Percentiles rank a stretch among this genome's conserved stretches.
These are phyloP conservation scores for Chalcosyrphus nemorum DNA, from an alignment of 2,888 invertebrate genomes.

Conservation along the genomic window DNA sequence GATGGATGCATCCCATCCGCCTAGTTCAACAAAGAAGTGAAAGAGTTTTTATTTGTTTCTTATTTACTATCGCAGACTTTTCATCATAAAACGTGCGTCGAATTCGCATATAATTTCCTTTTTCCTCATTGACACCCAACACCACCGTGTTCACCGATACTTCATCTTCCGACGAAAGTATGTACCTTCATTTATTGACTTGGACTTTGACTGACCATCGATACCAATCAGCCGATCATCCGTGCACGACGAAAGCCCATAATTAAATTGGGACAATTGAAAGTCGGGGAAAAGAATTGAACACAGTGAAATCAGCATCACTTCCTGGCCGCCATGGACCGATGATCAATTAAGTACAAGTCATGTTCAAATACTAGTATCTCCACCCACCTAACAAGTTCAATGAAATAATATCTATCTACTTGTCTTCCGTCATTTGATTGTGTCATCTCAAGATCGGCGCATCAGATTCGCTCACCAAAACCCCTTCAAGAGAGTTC, in stretches of 20 bases:
- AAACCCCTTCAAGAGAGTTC: slow-evolving; percentile 18
- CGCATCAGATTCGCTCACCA: slow-evolving; percentile 29
- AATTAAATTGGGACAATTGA: slow-evolving; percentile 55
- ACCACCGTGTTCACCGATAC: slow-evolving; percentile 1
- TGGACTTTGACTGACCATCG: slow-evolving; percentile 14
- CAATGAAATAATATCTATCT: not conserved
- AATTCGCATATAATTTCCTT: not conserved
- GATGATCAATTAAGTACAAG: slow-evolving; percentile 26
- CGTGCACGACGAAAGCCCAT: slow-evolving; percentile 28
- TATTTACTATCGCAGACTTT: not conserved
- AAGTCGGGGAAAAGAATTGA: slow-evolving; percentile 23
- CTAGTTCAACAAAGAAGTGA: too few species aligned
- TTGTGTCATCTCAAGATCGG: slow-evolving; percentile 25
- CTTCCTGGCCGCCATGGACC: slow-evolving; percentile 32
- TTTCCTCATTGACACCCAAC: not conserved
- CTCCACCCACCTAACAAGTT: slow-evolving; percentile 30
- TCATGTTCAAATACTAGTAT: slow-evolving; percentile 3
- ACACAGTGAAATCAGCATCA: slow-evolving; percentile 25
- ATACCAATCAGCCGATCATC: slow-evolving; percentile 3
- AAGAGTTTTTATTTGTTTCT: too few species aligned
- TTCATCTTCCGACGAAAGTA: slow-evolving; percentile 7
- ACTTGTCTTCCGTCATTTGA: not conserved
- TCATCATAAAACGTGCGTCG: not conserved
- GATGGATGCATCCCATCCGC: too few species aligned
- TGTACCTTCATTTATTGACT: slow-evolving; percentile 11